A percentile compares a stretch with the other conserved stretches of the same genome.
These are phyloP conservation scores for Benthosema pterotum DNA, from an alignment of 2,797 vertebrate species.

Conservation along the genomic window DNA sequence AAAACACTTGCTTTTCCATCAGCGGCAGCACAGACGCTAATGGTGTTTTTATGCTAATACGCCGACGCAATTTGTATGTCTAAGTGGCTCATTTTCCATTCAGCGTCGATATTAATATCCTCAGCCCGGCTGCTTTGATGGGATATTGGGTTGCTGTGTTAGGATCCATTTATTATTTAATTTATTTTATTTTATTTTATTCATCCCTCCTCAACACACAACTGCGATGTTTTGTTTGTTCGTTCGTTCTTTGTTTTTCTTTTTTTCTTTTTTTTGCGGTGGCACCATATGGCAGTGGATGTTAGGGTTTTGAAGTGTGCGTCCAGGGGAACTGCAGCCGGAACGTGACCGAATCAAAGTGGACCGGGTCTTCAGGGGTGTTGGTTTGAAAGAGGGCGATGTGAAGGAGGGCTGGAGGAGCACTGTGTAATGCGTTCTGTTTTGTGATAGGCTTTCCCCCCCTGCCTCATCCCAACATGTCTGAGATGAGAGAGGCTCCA, in stretches of 20 bases:
- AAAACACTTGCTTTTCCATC: slow-evolving; percentile 59
- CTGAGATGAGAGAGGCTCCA: slow-evolving; percentile 2
- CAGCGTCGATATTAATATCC: slow-evolving; percentile 76
- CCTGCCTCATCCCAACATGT: slow-evolving; percentile 6
- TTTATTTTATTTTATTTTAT: slow-evolving; percentile 17
- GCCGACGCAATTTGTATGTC: slow-evolving; percentile 74
- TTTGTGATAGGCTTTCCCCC: slow-evolving; percentile 21
- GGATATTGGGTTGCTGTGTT: slow-evolving; percentile 73
- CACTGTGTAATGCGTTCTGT: slow-evolving; percentile 40
- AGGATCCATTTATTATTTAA: slow-evolving; percentile 67
- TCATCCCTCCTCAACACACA: slow-evolving; percentile 39
- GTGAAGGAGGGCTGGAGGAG: slow-evolving; percentile 14
- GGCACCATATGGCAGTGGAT: slow-evolving; percentile 39
- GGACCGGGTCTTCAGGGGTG: slow-evolving; percentile 23
- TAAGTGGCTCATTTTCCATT: slow-evolving; percentile 79
- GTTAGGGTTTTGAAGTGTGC: slow-evolving; percentile 22
- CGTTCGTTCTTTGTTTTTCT: slow-evolving; percentile 16
- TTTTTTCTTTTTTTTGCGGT: slow-evolving; percentile 40
- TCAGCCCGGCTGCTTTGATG: slow-evolving; percentile 75
- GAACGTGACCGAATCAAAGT: slow-evolving; percentile 48
- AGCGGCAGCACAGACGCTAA: slow-evolving; percentile 75
- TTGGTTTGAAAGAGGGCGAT: slow-evolving; percentile 4
- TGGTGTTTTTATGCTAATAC: slow-evolving; percentile 81
- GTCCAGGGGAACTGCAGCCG: slow-evolving; percentile 49
- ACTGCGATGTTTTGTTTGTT: too few relatives aligned